Evolutionary conservation across 2,888 invertebrate species (phyloP).

Genomic region (Caenorhabditis doughertyi): DNA sequence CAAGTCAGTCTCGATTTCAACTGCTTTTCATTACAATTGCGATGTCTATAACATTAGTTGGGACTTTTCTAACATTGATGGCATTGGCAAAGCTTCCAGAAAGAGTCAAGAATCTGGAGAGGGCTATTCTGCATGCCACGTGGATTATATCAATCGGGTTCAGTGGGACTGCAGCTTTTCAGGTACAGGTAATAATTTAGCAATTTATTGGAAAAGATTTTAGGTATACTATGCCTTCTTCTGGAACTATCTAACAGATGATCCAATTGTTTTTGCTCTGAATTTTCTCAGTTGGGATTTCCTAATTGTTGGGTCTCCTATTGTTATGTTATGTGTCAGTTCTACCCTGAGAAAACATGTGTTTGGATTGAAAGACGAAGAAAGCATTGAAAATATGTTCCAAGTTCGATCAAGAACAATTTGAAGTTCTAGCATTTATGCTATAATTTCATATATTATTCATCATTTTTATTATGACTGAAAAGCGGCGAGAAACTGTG

Average conservation of each 20-base stretch:
- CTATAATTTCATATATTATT: too few species aligned
- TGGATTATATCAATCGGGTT: slow-evolving; percentile 25
- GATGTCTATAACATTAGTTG: background rate
- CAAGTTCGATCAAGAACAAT: background rate
- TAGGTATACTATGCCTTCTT: slow-evolving; percentile 40
- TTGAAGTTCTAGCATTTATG: too few species aligned
- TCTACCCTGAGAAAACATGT: background rate
- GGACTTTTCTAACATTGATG: slow-evolving; percentile 1
- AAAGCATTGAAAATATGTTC: background rate
- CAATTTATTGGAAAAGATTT: too few species aligned
- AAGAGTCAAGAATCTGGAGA: slow-evolving; percentile 31
- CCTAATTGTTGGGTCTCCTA: slow-evolving; percentile 33
- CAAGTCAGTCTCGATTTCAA: slow-evolving; percentile 28
- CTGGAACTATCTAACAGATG: background rate
- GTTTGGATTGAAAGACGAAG: background rate
- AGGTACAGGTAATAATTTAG: background rate
- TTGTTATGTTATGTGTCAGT: slow-evolving; percentile 35
- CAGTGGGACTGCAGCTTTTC: slow-evolving; percentile 13
- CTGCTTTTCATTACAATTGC: slow-evolving; percentile 23
- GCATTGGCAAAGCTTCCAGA: background rate
- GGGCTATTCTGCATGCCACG: slow-evolving; percentile 23
- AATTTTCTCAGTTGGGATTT: slow-evolving; percentile 24
- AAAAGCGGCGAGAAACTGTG: too few species aligned
- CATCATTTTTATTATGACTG: too few species aligned
- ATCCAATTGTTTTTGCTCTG: slow-evolving; percentile 1